phyloP scores from a whole-genome alignment of 2,888 invertebrate species.

The Silvanus unidentatus region DNA sequence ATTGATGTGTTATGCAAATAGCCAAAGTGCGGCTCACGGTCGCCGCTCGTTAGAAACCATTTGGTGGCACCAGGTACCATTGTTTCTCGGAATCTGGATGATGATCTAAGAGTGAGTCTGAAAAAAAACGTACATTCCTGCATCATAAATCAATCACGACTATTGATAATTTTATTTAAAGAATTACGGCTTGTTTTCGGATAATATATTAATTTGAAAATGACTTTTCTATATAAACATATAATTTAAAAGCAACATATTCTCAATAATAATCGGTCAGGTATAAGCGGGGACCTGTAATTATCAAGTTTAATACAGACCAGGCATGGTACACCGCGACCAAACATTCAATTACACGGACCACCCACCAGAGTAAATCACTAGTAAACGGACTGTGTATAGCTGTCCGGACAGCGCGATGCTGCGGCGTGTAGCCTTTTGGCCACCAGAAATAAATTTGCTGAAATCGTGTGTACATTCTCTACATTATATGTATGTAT shows the following conservation, averaged over 20 bases:
- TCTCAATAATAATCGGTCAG: constrained; percentile 36
- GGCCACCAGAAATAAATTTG: constrained; percentile 12
- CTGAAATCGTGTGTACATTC: constrained; percentile 14
- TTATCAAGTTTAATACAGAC: constrained; percentile 40
- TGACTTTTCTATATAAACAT: constrained; percentile 29
- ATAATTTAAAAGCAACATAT: constrained; percentile 34
- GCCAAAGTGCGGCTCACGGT: no score
- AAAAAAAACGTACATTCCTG: no score
- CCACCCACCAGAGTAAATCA: constrained; percentile 44
- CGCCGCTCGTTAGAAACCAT: no score
- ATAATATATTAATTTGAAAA: constrained; percentile 33
- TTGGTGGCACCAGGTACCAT: no score
- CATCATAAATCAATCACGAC: no score
- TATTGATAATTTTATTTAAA: constrained; percentile 1
- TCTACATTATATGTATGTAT: constrained; percentile 8
- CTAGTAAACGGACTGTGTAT: constrained; percentile 28
- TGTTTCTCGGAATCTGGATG: no score
- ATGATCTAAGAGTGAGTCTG: no score
- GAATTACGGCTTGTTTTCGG: constrained; percentile 9
- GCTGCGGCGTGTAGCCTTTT: constrained; percentile 5
- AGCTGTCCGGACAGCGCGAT: constrained; percentile 17
- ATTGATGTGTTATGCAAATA: no score
- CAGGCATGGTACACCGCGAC: constrained; percentile 32
- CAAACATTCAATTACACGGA: constrained; percentile 43
- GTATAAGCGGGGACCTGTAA: constrained; percentile 39